Evolutionary conservation across 1,140 invertebrate species (phyloP).

Genomic region (Drosophila guanche): DNA sequence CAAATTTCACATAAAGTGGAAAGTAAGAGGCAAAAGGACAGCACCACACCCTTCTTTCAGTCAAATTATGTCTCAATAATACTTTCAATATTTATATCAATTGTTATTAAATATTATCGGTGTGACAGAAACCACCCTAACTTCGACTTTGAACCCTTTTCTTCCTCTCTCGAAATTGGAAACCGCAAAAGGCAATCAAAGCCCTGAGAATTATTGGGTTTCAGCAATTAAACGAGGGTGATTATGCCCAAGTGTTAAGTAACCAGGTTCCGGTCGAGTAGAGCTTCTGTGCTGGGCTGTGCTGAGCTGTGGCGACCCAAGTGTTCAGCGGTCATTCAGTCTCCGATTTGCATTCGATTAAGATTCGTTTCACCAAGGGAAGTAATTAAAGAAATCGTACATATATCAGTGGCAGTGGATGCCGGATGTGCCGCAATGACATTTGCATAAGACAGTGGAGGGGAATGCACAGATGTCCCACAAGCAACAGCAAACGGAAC

Average conservation of each 20-base stretch:
- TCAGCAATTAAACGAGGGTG: conserved; percentile 52
- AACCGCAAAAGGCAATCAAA: conserved; percentile 67
- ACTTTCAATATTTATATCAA: conserved; percentile 79
- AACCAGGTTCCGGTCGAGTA: conserved; percentile 58
- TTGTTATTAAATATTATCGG: conserved; percentile 76
- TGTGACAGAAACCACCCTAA: conserved; percentile 40
- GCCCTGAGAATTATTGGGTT: conserved; percentile 66
- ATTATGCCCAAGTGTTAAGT: conserved; percentile 39
- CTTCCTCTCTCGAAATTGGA: conserved; percentile 51
- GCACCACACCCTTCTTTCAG: conserved; percentile 10
- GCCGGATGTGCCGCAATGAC: conserved; percentile 52
- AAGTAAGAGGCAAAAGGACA: background rate
- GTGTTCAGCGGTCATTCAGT: conserved; percentile 29
- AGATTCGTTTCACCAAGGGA: conserved; percentile 31
- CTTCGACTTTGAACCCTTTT: conserved; percentile 40
- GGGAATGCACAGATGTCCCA: conserved; percentile 48
- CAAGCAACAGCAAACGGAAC: conserved; percentile 15
- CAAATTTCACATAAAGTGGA: conserved; percentile 28
- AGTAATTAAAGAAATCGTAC: conserved; percentile 72
- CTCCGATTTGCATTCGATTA: conserved; percentile 41
- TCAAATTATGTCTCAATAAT: conserved; percentile 70
- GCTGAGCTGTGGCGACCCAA: conserved; percentile 16
- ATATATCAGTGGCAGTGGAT: conserved; percentile 42
- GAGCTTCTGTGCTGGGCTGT: conserved; percentile 14
- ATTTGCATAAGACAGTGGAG: conserved; percentile 43